Conservation (phyloP, 2,888 invertebrate species). For the Synanthedon formicaeformis region DNA sequence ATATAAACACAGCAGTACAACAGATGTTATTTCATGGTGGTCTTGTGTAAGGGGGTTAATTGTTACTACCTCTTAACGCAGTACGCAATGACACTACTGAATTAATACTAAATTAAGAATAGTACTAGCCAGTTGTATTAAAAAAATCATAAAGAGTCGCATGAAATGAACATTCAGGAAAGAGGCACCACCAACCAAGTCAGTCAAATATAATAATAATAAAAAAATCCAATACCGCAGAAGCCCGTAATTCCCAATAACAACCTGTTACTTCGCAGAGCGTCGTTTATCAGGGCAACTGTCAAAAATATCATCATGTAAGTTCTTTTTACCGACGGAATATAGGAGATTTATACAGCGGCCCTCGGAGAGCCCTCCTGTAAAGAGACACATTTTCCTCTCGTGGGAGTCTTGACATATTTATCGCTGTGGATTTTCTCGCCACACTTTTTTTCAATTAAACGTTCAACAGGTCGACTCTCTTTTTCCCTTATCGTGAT, state of each 20-base stretch:
- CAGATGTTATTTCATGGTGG: too few species aligned
- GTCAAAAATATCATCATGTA: conserved; percentile 23
- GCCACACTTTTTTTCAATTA: conserved; percentile 21
- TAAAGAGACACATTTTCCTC: conserved; percentile 8
- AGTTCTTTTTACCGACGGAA: conserved; percentile 6
- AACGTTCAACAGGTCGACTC: conserved; percentile 14
- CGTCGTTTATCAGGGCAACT: conserved; percentile 15
- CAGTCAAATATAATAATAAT: background rate
- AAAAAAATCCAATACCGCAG: background rate
- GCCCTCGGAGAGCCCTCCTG: conserved; percentile 7
- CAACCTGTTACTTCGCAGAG: conserved; percentile 19
- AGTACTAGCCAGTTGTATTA: too few species aligned
- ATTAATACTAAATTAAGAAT: too few species aligned
- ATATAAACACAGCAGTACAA: too few species aligned
- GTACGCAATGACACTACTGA: too few species aligned
- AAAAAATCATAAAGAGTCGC: too few species aligned
- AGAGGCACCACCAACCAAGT: too few species aligned
- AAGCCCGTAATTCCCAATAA: conserved; percentile 3
- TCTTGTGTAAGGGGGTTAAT: too few species aligned
- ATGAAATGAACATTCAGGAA: too few species aligned
- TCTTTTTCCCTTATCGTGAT: background rate
- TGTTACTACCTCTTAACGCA: too few species aligned
- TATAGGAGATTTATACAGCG: conserved; percentile 15
- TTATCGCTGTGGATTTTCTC: conserved; percentile 15
- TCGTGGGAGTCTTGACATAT: conserved; percentile 19